Evolutionary conservation across 2,888 invertebrate genomes (phyloP).

Genomic region (Merodon equestris): DNA sequence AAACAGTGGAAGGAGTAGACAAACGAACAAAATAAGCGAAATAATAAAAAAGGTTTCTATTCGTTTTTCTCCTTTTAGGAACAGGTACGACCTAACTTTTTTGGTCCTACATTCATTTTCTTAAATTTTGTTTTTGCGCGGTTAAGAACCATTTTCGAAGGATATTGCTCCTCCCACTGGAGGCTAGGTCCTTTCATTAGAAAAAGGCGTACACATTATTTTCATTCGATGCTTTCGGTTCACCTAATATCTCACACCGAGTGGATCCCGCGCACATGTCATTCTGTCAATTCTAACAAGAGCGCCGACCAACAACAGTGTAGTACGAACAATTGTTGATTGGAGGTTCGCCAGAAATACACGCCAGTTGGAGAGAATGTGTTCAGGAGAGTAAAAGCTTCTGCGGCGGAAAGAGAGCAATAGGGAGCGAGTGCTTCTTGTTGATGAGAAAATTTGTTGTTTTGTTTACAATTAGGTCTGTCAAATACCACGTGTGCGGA

Average conservation of each 20-base stretch:
- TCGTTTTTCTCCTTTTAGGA: constrained; percentile 27
- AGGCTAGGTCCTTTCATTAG: constrained; percentile 66
- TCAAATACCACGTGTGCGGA: constrained; percentile 48
- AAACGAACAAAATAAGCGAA: constrained; percentile 3
- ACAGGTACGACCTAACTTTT: constrained; percentile 49
- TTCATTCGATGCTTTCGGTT: constrained; percentile 60
- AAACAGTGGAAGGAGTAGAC: constrained; percentile 31
- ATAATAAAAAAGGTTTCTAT: constrained; percentile 42
- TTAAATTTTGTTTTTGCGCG: constrained; percentile 9
- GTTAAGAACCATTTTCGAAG: constrained; percentile 52
- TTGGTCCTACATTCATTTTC: constrained; percentile 28
- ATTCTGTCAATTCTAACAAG: constrained; percentile 59
- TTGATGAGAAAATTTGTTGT: constrained; percentile 10
- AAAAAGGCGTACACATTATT: constrained; percentile 61
- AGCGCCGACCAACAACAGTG: constrained; percentile 56
- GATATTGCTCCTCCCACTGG: constrained; percentile 67
- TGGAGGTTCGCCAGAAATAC: constrained; percentile 61
- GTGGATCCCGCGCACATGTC: constrained; percentile 63
- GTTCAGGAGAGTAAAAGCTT: constrained; percentile 55
- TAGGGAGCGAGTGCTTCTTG: background rate
- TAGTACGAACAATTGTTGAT: constrained; percentile 65
- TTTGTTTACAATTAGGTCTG: constrained; percentile 53
- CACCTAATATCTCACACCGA: constrained; percentile 62
- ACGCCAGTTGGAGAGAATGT: constrained; percentile 31
- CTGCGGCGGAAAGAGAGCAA: constrained; percentile 12